phyloP scores from a whole-genome alignment of 2,113 vertebrate species.

The Gobius niger region DNA sequence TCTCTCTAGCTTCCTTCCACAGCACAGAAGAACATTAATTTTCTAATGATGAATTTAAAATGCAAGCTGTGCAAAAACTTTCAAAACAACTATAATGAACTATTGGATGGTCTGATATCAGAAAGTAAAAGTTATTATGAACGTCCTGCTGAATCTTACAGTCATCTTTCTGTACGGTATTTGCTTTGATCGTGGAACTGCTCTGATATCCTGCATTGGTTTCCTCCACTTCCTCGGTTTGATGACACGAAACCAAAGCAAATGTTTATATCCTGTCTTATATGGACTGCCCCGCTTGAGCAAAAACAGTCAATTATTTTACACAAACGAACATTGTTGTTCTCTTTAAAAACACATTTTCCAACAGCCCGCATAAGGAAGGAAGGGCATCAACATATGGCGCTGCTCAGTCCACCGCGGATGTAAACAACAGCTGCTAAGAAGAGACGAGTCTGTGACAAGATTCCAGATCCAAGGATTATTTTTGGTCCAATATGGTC shows the following conservation, averaged over 20 bases:
- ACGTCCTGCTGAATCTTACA: constrained; percentile 46
- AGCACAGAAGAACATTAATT: too few species aligned
- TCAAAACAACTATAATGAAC: too few species aligned
- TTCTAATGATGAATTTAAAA: too few species aligned
- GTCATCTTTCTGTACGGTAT: constrained; percentile 62
- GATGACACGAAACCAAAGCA: constrained; percentile 63
- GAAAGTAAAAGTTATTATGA: neutral
- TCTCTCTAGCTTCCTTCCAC: too few species aligned
- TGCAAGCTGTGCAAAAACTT: too few species aligned
- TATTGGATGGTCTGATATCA: too few species aligned
- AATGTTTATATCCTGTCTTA: constrained; percentile 1
- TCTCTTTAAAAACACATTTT: neutral
- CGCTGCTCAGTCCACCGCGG: neutral
- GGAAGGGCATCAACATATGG: constrained; percentile 1
- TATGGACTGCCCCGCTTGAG: neutral
- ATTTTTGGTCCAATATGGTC: neutral
- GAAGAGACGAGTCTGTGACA: neutral
- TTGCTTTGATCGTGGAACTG: constrained; percentile 55
- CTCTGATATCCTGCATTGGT: constrained; percentile 58
- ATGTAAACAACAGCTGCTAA: constrained; percentile 6
- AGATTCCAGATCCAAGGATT: neutral
- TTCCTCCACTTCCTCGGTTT: constrained; percentile 60
- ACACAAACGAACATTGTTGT: neutral
- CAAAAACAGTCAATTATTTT: neutral
- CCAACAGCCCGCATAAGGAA: too few species aligned